Base-by-base conservation (phyloP, 2,113 vertebrate genomes). In the Eolophus roseicapilla region DNA sequence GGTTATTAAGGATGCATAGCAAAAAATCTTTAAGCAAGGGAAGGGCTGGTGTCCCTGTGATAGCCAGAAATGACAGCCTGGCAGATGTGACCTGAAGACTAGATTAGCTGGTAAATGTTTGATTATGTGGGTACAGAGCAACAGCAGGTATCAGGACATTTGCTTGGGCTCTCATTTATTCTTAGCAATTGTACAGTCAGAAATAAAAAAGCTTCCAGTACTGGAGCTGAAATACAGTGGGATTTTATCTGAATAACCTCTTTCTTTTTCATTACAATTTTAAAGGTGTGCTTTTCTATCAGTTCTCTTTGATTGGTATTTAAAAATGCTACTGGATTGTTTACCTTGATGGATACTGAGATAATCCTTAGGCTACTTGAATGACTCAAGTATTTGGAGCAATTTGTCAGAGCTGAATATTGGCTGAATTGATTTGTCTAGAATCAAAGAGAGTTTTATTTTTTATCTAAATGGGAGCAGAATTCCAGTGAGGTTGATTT, bases 251-350 rank as follows among this genome's bases (percentile, higher is more conserved):
- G 29, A 90, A 67, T 74, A 70, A n/a, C 25, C 17, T 68, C 47
- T 35, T 88, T 64, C 33, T 63, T 55, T 93, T 83, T 43, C 76
- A 71, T 59, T 63, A 17, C 31, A 4, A 2, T 79, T 85, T 68
- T 62, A 76, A 87, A 81, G 28, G 39, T 68, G 35, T 85, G 24
- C 31, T 75, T 91, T 92, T 63, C 68, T 80, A 12, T 35, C 86
- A 13, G 27, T 76, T 79, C 63, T 53, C 24, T 79, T 47, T 49
- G 86, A 52, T 35, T n/a, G 14, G 44, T 75, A 31, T 69, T 90
- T 90, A 28, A 76, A 95, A 94, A 60, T 10, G 62, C 35, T 55
- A 12, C 65, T 39, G 78, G 39, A 27, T 73, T 94, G 74, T 93
- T 93, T 79, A 79, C 35, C 39, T 43, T 55, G 90, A 60, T 68